Base-by-base conservation (phyloP, 2,113 vertebrate genomes). In the Lethenteron reissneri region DNA sequence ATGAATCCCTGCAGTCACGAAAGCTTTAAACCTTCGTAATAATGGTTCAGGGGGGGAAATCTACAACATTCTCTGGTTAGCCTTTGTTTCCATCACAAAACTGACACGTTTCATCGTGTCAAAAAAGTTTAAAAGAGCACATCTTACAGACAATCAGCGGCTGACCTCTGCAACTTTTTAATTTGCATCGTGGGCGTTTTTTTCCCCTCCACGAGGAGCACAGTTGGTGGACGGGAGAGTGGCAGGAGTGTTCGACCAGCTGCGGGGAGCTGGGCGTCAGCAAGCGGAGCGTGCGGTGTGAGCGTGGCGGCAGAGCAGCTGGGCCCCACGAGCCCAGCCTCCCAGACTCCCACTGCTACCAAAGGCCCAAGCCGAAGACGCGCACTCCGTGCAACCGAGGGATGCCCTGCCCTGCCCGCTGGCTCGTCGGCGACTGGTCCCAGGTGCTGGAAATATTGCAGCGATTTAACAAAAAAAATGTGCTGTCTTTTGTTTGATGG, bases 221-320 rank as follows among this genome's bases (percentile, higher is more conserved):
- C 79, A 97, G 94, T 75, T 97, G 94, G 91, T 95, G 88, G 94
- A 79, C 78, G 0, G 88, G 86, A 0, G 89, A 92, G 70, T 97
- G 94, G 94, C 85, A 89, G 76, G 78, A 64, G 2, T 97, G 94
- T 76, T 89, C 89, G 0, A 74, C 76, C 3, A 83, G 83, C 62
- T 97, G 92, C 0, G 90, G 91, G 0, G 74, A 3, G 0, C 58
- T 56, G 0, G 92, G 90, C 7, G 15, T 84, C 70, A 76, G 80
- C 74, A 84, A 79, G 76, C 81, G 89, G 74, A 80, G 86, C 0
- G 86, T 90, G 75, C 81, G 90, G 2, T 97, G 94, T 78, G 82
- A 92, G 73, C 88, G 81, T 74, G 85, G 86, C 0, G 79, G 90
- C 56, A 41, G 41, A 7, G 41, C 41, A 5, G 41, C 41, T 41